Evolutionary conservation across 2,888 invertebrate genomes (phyloP), one percentile per base, ranked within the genome.

Genomic region (Meganola albula): DNA sequence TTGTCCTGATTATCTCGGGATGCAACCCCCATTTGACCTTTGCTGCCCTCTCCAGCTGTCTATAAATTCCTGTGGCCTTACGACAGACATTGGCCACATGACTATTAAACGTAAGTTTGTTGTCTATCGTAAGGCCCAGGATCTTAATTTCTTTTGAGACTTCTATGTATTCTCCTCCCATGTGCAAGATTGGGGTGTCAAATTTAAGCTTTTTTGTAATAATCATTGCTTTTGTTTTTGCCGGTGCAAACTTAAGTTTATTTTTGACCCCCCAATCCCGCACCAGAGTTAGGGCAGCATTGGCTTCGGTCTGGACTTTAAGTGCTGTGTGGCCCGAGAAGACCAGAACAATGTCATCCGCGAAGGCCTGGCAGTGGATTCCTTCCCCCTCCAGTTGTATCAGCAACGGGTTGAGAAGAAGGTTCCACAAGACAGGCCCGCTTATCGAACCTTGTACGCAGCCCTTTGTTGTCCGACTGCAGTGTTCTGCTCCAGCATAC

Each of bases 371-470:
- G 8, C 32, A 33, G 2, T 16, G 6, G 5, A 25, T n/a, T 2
- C 29, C 24, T 1, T 16, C 4, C 1, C 7, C 12, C 1, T 11
- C 10, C 11, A 31, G 12, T 4, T 10, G 8, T 5, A 35, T 7
- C 1, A 40, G 16, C 5, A 40, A 10, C 0, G 31, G 10, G 26
- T 37, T 26, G n/a, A 40, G 20, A 4, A 35, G 20, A 3, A 30
- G 4, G 26, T 40, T 33, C 32, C 32, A 37, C 8, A 32, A 16
- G 0, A 22, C 18, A 4, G 36, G 36, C 13, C 35, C 35, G 1
- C 20, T 21, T 2, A 32, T 29, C 4, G 36, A 36, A 1, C 36
- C 34, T 11, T 39, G 39, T 14, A 39, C 28, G 11, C 39, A 39
- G 10, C 34, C 38, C 11, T 39, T 34, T 1, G 24, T 35, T 2